These are phyloP conservation scores for Andrena cerasifolii DNA, from an alignment of 1,140 invertebrate species.

Conservation along the genomic window DNA sequence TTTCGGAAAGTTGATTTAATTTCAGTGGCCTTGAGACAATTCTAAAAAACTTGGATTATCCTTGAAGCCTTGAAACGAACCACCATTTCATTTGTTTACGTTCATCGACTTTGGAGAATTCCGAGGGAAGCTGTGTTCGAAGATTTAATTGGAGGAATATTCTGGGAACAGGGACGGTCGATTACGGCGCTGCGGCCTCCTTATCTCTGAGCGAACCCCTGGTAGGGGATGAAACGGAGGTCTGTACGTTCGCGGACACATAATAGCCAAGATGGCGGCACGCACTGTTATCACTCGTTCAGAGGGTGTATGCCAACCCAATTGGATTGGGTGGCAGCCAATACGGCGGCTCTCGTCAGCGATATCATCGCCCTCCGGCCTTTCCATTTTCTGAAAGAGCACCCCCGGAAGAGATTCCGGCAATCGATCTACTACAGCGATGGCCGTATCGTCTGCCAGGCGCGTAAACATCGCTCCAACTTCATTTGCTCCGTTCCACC, in stretches of 20 bases:
- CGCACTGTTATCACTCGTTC: conserved; percentile 69
- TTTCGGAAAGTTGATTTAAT: too few species aligned
- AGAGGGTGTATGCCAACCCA: conserved; percentile 62
- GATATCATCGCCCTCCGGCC: conserved; percentile 76
- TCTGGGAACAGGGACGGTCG: not conserved
- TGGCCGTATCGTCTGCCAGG: conserved; percentile 19
- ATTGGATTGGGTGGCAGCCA: conserved; percentile 79
- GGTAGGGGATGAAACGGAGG: not conserved
- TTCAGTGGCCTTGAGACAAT: too few species aligned
- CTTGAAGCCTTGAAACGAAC: too few species aligned
- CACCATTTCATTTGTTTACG: too few species aligned
- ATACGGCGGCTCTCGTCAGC: conserved; percentile 79
- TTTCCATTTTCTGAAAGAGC: conserved; percentile 43
- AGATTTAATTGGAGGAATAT: not conserved
- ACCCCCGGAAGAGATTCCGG: conserved; percentile 14
- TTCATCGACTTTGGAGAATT: too few species aligned
- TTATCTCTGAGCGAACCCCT: conserved; percentile 49
- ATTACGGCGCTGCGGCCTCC: conserved; percentile 14
- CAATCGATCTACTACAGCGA: conserved; percentile 29
- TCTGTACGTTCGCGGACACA: conserved; percentile 67
- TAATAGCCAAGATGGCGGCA: conserved; percentile 77
- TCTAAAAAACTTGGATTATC: too few species aligned
- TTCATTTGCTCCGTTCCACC: not conserved
- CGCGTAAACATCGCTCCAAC: conserved; percentile 19
- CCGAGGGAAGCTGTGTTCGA: not conserved